A percentile compares a stretch with the other conserved stretches of the same genome.
These are phyloP conservation scores for Vidua macroura DNA, from an alignment of 2,113 vertebrate genomes.

Conservation along the genomic window DNA sequence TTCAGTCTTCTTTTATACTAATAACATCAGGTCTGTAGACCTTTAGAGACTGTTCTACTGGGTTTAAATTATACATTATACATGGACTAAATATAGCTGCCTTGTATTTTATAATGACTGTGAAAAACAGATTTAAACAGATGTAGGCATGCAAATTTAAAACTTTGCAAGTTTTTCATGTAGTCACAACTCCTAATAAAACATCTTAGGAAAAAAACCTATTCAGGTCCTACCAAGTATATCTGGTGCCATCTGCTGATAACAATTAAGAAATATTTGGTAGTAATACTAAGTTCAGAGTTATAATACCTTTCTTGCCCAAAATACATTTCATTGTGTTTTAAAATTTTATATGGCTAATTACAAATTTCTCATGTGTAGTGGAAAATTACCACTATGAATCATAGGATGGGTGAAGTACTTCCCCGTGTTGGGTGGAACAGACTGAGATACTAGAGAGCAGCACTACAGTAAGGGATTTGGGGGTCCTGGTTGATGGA, in stretches of 20 bases:
- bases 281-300: not conserved
- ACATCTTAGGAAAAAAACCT: not conserved
- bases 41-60: not conserved
- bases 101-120: not conserved
- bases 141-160: not conserved
- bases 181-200: not conserved
- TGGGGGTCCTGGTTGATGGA: accelerated
- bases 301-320: not conserved
- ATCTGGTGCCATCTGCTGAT: slow-evolving; percentile 67
- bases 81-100: not conserved
- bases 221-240: not conserved
- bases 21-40: not conserved
- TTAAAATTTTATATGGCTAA: not conserved
- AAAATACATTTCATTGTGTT: not conserved
- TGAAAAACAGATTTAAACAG: not conserved
- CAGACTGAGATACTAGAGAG: not conserved
- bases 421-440: not conserved
- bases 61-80: not conserved
- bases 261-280: slow-evolving; percentile 39
- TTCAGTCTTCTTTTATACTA: not conserved
- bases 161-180: not conserved
- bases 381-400: not conserved
- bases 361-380: not conserved
- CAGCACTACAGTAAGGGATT: not conserved
- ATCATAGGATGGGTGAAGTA: not conserved